A percentile compares a stretch with the other conserved stretches of the same genome.
Evolutionary conservation across 2,797 vertebrate species (phyloP).

Genomic region (Peromyscus melanophrys): DNA sequence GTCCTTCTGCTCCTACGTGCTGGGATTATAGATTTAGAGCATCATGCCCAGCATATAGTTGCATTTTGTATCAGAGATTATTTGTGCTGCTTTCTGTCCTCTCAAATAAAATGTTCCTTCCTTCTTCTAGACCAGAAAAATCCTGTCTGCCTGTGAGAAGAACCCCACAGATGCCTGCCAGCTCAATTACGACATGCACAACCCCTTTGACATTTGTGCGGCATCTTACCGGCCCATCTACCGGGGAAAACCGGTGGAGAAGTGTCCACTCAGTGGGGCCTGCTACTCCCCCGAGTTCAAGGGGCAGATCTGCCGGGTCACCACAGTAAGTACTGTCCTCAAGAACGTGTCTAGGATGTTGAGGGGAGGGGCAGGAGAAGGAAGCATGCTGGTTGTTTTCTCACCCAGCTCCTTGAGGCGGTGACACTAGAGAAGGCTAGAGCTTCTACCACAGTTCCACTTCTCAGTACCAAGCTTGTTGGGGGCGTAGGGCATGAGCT

Average conservation of each 20-base stretch:
- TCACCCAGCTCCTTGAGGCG: not conserved
- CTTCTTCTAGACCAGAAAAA: constrained; percentile 94
- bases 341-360: not conserved
- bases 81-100: not conserved
- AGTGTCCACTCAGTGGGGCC: constrained; percentile 97
- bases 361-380: not conserved
- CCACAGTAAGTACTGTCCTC: constrained; percentile 90
- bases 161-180: constrained; percentile 94
- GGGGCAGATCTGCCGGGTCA: constrained; percentile 97
- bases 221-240: constrained; percentile 97
- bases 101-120: not conserved
- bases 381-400: not conserved
- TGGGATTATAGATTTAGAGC: not conserved
- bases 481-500: not conserved
- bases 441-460: not conserved
- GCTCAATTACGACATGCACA: constrained; percentile 98
- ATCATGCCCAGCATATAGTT: not conserved
- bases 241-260: constrained; percentile 96
- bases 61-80: not conserved
- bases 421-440: not conserved
- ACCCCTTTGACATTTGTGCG: constrained; percentile 98
- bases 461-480: not conserved
- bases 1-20: not conserved
- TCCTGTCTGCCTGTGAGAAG: constrained; percentile 97
- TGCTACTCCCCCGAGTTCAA: constrained; percentile 97